Base-by-base conservation (phyloP, 1,140 invertebrate genomes). In the Planococcus citri region DNA sequence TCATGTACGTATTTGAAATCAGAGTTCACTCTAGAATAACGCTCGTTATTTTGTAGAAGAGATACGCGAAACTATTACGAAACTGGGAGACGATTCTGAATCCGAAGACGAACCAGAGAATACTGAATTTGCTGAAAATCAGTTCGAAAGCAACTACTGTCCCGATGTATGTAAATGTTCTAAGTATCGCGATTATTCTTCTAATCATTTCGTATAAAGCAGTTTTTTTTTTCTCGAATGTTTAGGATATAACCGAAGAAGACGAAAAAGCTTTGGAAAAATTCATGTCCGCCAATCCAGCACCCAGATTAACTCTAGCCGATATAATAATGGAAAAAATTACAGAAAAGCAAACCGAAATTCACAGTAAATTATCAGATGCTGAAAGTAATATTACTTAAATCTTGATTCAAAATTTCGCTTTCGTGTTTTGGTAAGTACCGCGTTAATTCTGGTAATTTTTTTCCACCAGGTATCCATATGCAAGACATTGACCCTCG, bases 301-400 rank as follows among this genome's bases (percentile, higher is more conserved):
- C 74, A 75, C 85, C 81, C 73, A 81, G 78, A 75, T 78, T 86
- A 67, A 93, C 91, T 22, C 78, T 97, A 27, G 90, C 89, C 27
- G 92, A 97, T 76, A 88, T 95, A 64, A 94, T 98, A 71, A 85
- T 88, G 80, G 92, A 95, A 74, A 97, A 94, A 80, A 86, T 97
- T 60, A 91, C 88, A 68, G 93, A 96, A 76, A 96, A 95, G 77
- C 86, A 92, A 77, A 94, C 92, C 10, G 94, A 97, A 80, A 81
- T 97, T 33, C 84, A 89, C 22, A 86, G 90, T 10, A 87, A 94
- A 74, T 91, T 93, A 77, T 90, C 89, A 68, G 93, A 92, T 77
- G 82, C 82, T 69, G 88, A 84, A 73, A 78, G 76, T 78, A 74
- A 24, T 57, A 69, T 68, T 58, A 12, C 12, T 9, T 12, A 4